A percentile compares a stretch with the other conserved stretches of the same genome.
Conservation (phyloP, 2,888 invertebrate genomes). For the Caenorhabditis zanzibari region DNA sequence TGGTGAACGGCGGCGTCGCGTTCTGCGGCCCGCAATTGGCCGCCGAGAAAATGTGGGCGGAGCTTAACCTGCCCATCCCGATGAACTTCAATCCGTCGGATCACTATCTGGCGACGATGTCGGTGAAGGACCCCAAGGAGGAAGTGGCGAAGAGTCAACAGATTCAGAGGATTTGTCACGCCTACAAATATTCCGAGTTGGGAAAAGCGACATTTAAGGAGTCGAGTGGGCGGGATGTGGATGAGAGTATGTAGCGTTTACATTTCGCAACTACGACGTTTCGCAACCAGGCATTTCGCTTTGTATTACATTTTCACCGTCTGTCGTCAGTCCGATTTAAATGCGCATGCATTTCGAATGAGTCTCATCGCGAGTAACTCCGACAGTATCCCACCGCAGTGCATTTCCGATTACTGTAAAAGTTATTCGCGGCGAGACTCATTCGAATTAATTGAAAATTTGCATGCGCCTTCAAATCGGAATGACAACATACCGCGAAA, state of each 20-base stretch:
- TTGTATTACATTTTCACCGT: too few relatives aligned
- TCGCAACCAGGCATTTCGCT: too few relatives aligned
- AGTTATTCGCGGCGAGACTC: too few relatives aligned
- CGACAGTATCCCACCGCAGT: too few relatives aligned
- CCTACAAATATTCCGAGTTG: constrained; percentile 56
- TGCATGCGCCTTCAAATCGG: too few relatives aligned
- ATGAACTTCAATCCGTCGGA: constrained; percentile 83
- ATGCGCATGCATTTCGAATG: too few relatives aligned
- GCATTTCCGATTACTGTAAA: too few relatives aligned
- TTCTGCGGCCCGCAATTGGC: constrained; percentile 76
- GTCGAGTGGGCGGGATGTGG: constrained; percentile 59
- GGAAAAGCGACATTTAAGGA: constrained; percentile 65
- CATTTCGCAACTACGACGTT: too few relatives aligned
- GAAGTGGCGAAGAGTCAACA: constrained; percentile 50
- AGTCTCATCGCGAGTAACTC: too few relatives aligned
- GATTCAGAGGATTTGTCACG: constrained; percentile 58
- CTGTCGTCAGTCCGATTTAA: too few relatives aligned
- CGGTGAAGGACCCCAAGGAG: constrained; percentile 55
- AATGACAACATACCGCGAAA: too few relatives aligned
- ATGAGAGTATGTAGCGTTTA: constrained; percentile 26
- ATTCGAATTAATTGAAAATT: too few relatives aligned
- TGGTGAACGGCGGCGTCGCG: constrained; percentile 79
- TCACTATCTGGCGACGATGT: constrained; percentile 83
- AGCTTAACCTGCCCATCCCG: constrained; percentile 80
- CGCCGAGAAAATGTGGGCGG: constrained; percentile 76